These are phyloP conservation scores for Oscheius sp. DNA, from an alignment of 2,888 invertebrate species.

Conservation along the genomic window DNA sequence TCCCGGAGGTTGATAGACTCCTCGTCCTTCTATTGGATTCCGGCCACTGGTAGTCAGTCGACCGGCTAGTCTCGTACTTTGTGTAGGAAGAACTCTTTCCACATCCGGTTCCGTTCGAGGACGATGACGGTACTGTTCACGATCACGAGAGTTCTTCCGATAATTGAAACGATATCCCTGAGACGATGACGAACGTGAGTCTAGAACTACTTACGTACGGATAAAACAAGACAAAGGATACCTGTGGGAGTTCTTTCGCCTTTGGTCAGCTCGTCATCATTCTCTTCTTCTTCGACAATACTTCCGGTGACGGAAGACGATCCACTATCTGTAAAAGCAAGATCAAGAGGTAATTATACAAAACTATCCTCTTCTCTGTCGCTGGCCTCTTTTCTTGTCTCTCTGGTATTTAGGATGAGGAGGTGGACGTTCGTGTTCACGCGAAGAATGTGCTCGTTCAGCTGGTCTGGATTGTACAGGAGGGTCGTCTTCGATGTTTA, in stretches of 20 bases:
- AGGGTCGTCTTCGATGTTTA: constrained; percentile 34
- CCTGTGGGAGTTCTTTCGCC: constrained; percentile 53
- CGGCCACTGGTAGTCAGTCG: neutral
- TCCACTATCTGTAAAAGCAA: constrained; percentile 40
- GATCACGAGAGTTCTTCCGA: neutral
- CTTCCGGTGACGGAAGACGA: constrained; percentile 52
- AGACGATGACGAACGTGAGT: neutral
- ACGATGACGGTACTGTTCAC: neutral
- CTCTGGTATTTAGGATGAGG: constrained; percentile 8
- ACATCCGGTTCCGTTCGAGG: neutral
- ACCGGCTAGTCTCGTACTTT: constrained; percentile 14
- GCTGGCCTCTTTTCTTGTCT: neutral
- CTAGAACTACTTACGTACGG: neutral
- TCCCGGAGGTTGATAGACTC: constrained; percentile 32
- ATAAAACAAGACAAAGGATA: neutral
- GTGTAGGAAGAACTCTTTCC: constrained; percentile 1
- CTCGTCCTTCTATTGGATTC: neutral
- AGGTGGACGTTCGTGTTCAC: constrained; percentile 17
- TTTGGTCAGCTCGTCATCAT: constrained; percentile 38
- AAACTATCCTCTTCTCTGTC: constrained; percentile 29
- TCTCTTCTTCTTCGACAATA: constrained; percentile 45
- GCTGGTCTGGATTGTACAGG: neutral
- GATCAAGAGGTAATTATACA: neutral
- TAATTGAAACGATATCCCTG: neutral
- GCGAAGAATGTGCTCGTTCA: neutral